These are phyloP conservation scores for Heliconius sara DNA, from an alignment of 2,888 invertebrate species.

Conservation along the genomic window DNA sequence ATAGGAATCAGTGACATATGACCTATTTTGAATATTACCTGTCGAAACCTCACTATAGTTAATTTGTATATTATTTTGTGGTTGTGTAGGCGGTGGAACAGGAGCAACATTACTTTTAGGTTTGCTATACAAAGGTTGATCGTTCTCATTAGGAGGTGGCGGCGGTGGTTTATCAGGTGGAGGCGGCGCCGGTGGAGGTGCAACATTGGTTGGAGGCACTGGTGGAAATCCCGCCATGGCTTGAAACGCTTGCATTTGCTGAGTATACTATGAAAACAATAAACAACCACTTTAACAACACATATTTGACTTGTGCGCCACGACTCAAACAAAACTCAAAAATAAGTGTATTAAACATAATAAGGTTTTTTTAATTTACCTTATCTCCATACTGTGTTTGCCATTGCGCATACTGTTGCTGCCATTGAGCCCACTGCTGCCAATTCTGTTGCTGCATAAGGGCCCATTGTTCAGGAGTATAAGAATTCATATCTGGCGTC, in stretches of 20 bases:
- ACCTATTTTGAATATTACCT: slow-evolving; percentile 66
- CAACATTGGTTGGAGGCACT: slow-evolving; percentile 53
- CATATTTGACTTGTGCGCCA: too few relatives aligned
- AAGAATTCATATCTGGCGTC: slow-evolving; percentile 70
- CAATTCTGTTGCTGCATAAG: slow-evolving; percentile 88
- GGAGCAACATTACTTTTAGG: slow-evolving; percentile 50
- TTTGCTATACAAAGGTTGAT: slow-evolving; percentile 68
- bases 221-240: slow-evolving; percentile 63
- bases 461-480: slow-evolving; percentile 87
- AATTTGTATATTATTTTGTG: slow-evolving; percentile 35
- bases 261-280: slow-evolving; percentile 65
- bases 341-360: neutral
- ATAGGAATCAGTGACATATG: slow-evolving; percentile 54
- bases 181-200: slow-evolving; percentile 59
- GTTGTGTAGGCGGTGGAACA: slow-evolving; percentile 44
- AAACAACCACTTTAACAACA: slow-evolving; percentile 3
- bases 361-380: slow-evolving; percentile 67
- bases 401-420: slow-evolving; percentile 90
- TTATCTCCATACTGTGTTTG: slow-evolving; percentile 90
- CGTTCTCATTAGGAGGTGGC: slow-evolving; percentile 75
- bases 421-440: slow-evolving; percentile 91
- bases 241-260: slow-evolving; percentile 73
- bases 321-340: too few relatives aligned
- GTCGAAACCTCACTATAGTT: slow-evolving; percentile 54
- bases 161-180: slow-evolving; percentile 63